phyloP scores from a whole-genome alignment of 2,113 vertebrate species.

The Lampris incognitus region DNA sequence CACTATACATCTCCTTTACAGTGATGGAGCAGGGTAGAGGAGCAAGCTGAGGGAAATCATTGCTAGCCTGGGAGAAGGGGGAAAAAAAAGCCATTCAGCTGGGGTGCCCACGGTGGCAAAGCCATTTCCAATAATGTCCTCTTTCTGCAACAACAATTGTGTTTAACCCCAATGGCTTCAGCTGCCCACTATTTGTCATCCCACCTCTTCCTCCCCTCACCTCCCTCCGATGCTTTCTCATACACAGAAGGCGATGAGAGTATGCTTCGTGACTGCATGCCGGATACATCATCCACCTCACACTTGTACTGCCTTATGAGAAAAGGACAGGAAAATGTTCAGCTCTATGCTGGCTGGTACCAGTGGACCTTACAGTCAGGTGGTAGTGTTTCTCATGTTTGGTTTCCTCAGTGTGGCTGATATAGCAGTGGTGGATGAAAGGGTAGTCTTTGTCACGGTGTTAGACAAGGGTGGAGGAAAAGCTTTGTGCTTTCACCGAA shows the following conservation, averaged over 20 bases:
- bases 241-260: constrained; percentile 43
- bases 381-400: constrained; percentile 23
- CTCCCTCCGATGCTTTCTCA: constrained; percentile 52
- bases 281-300: constrained; percentile 46
- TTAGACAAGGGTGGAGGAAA: not conserved
- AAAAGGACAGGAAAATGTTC: constrained; percentile 21
- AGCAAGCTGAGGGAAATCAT: constrained; percentile 67
- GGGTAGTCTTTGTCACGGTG: constrained; percentile 10
- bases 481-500: not conserved
- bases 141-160: constrained; percentile 83
- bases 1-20: constrained; percentile 19
- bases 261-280: constrained; percentile 48
- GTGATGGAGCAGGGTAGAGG: constrained; percentile 39
- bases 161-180: constrained; percentile 83
- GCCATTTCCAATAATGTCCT: constrained; percentile 85
- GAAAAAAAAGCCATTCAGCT: constrained; percentile 75
- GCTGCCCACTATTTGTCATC: constrained; percentile 80
- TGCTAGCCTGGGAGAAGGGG: constrained; percentile 66
- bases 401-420: not conserved
- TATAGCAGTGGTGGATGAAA: constrained; percentile 12
- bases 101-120: constrained; percentile 76
- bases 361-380: not conserved
- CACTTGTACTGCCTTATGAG: constrained; percentile 20
- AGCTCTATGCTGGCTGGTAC: constrained; percentile 19
- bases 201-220: constrained; percentile 55